Evolutionary conservation across 2,888 invertebrate species (phyloP).

Genomic region (Apamea crenata): DNA sequence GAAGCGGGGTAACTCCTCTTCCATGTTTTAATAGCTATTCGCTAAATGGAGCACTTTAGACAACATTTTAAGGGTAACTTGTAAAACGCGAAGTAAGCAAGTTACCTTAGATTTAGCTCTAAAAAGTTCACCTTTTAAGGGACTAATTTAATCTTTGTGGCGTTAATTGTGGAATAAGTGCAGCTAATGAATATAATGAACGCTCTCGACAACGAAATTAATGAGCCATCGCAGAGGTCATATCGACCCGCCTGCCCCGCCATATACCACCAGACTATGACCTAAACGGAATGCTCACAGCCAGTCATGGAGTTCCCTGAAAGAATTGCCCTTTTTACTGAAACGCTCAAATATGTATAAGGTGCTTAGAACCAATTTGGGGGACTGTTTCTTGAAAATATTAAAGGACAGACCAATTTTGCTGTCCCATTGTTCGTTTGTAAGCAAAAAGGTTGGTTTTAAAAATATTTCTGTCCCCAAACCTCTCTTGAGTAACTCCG

Average conservation of each 20-base stretch:
- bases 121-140: constrained; percentile 27
- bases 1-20: constrained; percentile 24
- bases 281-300: constrained; percentile 8
- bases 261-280: constrained; percentile 14
- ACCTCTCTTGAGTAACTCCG: constrained; percentile 2
- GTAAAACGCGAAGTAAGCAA: constrained; percentile 21
- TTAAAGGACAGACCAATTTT: constrained; percentile 37
- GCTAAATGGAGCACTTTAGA: constrained; percentile 33
- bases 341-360: constrained; percentile 37
- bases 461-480: constrained; percentile 21
- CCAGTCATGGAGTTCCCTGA: constrained; percentile 13
- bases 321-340: constrained; percentile 15
- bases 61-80: constrained; percentile 29
- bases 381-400: constrained; percentile 44
- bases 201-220: constrained; percentile 63
- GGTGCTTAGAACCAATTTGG: constrained; percentile 42
- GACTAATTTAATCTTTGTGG: constrained; percentile 38
- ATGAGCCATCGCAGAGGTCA: constrained; percentile 68
- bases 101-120: constrained; percentile 28
- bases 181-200: constrained; percentile 73
- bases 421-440: constrained; percentile 27
- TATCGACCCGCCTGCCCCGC: constrained; percentile 45
- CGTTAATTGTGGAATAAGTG: constrained; percentile 44
- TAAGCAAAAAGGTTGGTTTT: constrained; percentile 47
- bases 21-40: constrained; percentile 40